phyloP scores from a whole-genome alignment of 2,888 invertebrate genomes.

The Stenichneumon culpator region DNA sequence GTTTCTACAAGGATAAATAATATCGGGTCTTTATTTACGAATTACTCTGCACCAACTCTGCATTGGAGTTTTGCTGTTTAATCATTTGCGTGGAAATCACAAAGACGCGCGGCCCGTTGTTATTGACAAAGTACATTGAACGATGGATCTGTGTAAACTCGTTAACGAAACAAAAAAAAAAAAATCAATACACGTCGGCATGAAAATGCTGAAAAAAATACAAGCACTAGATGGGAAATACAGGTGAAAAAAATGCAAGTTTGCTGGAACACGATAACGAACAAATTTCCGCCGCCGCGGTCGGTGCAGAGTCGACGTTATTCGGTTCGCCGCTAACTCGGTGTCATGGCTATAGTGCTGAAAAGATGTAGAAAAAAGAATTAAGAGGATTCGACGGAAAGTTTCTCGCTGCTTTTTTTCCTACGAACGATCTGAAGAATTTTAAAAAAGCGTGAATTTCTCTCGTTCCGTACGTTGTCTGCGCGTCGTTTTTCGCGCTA shows the following conservation, averaged over 20 bases:
- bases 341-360: constrained; percentile 46
- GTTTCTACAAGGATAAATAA: background rate
- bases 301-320: constrained; percentile 42
- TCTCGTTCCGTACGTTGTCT: constrained; percentile 30
- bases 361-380: constrained; percentile 37
- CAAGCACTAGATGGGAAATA: constrained; percentile 18
- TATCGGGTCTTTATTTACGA: background rate
- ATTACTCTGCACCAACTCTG: constrained; percentile 17
- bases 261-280: constrained; percentile 28
- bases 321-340: constrained; percentile 34
- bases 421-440: constrained; percentile 34
- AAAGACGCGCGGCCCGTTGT: background rate
- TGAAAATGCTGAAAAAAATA: constrained; percentile 5
- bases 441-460: background rate
- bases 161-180: constrained; percentile 8
- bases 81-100: background rate
- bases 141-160: constrained; percentile 25
- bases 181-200: background rate
- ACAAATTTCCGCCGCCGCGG: constrained; percentile 30
- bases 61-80: background rate
- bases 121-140: background rate
- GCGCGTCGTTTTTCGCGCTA: constrained; percentile 3
- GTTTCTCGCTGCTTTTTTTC: constrained; percentile 15
- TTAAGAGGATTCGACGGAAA: constrained; percentile 6
- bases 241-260: constrained; percentile 39